Evolutionary conservation across 2,888 invertebrate genomes (phyloP).

Genomic region (Xestia sexstrigata): DNA sequence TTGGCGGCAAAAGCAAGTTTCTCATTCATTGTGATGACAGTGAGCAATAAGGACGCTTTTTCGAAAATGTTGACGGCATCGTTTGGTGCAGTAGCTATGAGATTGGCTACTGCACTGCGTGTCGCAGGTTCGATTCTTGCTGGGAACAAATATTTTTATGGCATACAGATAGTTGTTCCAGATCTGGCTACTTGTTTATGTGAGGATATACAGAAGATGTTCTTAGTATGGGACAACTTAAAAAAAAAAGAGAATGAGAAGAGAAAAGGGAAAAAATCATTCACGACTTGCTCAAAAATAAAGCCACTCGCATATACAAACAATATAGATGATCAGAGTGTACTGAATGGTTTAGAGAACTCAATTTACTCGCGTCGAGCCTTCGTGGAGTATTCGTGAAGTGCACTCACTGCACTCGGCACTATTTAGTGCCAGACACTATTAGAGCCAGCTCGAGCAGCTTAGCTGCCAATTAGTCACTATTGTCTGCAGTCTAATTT

Average conservation of each 20-base stretch:
- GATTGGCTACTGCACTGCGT: no score
- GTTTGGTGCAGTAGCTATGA: no score
- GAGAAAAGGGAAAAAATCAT: not conserved
- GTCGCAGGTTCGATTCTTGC: no score
- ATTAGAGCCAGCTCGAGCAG: constrained; percentile 6
- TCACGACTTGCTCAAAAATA: no score
- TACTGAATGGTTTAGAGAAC: constrained; percentile 23
- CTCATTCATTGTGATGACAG: not conserved
- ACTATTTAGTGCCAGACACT: constrained; percentile 10
- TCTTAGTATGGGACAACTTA: no score
- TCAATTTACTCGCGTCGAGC: constrained; percentile 29
- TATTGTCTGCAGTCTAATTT: not conserved
- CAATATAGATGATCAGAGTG: constrained; percentile 16
- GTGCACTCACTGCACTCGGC: constrained; percentile 7
- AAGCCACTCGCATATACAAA: not conserved
- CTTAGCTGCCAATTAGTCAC: constrained; percentile 24
- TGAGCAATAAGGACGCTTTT: not conserved
- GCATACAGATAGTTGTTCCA: no score
- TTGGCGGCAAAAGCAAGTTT: not conserved
- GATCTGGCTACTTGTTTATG: no score
- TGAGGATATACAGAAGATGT: no score
- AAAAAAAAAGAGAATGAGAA: no score
- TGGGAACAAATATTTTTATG: no score
- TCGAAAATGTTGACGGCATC: not conserved
- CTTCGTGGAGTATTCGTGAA: not conserved